phyloP scores from a whole-genome alignment of 2,113 vertebrate species.

The Ciconia stormi region DNA sequence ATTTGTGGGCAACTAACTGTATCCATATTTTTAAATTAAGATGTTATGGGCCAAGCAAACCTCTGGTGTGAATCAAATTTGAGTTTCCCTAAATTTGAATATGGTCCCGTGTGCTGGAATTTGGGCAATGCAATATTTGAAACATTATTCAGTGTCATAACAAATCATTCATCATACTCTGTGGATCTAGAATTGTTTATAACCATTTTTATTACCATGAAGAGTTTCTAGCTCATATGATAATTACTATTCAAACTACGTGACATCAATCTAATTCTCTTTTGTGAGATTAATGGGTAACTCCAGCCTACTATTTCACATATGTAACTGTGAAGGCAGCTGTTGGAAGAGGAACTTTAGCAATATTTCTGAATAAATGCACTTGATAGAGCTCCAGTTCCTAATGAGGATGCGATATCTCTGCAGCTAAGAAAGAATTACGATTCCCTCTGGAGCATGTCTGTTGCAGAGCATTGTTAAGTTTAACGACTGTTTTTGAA shows the following conservation, averaged over 20 bases:
- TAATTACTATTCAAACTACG: conserved; percentile 5
- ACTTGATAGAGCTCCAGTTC: not conserved
- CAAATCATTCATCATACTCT: conserved; percentile 15
- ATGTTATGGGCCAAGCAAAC: not conserved
- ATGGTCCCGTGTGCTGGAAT: not conserved
- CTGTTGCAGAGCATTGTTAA: not conserved
- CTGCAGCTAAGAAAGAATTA: not conserved
- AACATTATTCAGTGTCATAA: conserved; percentile 7
- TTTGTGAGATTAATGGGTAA: conserved; percentile 12
- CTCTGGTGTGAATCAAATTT: not conserved
- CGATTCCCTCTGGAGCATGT: not conserved
- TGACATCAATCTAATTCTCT: conserved; percentile 33
- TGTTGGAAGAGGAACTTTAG: not conserved
- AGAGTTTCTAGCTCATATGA: not conserved
- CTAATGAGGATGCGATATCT: not conserved
- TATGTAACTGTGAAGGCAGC: not conserved
- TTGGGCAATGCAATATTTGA: not conserved
- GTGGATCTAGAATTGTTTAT: conserved; percentile 14
- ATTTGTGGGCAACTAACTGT: not conserved
- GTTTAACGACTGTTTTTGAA: not conserved
- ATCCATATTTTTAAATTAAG: not conserved
- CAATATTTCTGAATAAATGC: not conserved
- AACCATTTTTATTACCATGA: conserved; percentile 19
- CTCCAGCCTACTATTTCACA: not conserved
- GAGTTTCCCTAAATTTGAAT: not conserved